phyloP scores from a whole-genome alignment of 2,797 vertebrate genomes.

The Triplophysa yarkandensis region DNA sequence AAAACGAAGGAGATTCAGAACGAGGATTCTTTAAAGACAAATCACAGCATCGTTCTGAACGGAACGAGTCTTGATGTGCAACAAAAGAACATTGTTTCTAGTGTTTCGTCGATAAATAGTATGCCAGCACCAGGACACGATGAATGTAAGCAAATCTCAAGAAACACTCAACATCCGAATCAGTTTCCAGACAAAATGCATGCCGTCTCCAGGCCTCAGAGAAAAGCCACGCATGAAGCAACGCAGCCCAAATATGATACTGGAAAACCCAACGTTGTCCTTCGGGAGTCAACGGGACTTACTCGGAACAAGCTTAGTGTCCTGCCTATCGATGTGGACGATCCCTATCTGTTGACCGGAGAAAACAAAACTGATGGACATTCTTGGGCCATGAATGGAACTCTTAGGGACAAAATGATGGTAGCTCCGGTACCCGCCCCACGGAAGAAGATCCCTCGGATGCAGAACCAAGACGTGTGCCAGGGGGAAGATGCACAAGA shows the following conservation, averaged over 20 bases:
- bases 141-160: not conserved
- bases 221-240: conserved; percentile 77
- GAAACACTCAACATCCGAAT: not conserved
- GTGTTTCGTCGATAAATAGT: not conserved
- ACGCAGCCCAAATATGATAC: conserved; percentile 77
- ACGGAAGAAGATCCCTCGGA: not conserved
- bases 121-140: not conserved
- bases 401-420: not conserved
- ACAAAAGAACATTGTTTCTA: not conserved
- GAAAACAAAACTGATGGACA: conserved; percentile 27
- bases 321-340: conserved; percentile 20
- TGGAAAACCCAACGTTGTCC: conserved; percentile 58
- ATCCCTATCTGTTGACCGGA: conserved; percentile 2
- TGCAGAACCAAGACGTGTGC: conserved; percentile 59
- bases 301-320: conserved; percentile 43
- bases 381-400: not conserved
- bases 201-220: conserved; percentile 27
- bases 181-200: not conserved
- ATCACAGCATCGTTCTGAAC: not conserved
- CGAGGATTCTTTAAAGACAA: not conserved
- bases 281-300: conserved; percentile 72
- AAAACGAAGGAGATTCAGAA: not conserved
- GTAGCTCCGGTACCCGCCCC: not conserved
- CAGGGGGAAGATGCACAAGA: conserved; percentile 38
- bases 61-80: not conserved